These are phyloP conservation scores for Erethizon dorsatum DNA, from an alignment of 2,797 vertebrate genomes.

Conservation along the genomic window DNA sequence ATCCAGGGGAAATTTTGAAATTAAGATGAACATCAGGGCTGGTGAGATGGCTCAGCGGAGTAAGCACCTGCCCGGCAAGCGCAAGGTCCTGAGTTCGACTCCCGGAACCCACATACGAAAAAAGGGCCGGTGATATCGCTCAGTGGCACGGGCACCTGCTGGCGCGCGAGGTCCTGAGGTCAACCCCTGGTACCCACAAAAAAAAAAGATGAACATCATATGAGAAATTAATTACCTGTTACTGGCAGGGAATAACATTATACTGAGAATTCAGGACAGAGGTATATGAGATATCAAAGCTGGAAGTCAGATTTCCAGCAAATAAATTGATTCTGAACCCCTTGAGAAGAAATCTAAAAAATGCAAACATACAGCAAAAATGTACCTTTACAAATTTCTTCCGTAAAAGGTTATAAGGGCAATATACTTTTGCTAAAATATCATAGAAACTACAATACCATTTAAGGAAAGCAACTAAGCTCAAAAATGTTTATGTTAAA, in stretches of 20 bases:
- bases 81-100: too few species aligned
- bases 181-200: too few species aligned
- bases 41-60: too few species aligned
- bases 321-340: neutral
- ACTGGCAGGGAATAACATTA: neutral
- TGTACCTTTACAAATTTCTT: neutral
- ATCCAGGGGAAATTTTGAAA: slow-evolving; percentile 34
- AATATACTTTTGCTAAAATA: neutral
- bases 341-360: neutral
- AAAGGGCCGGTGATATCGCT: too few species aligned
- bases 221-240: slow-evolving; percentile 63
- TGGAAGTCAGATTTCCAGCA: neutral
- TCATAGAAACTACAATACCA: neutral
- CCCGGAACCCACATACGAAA: too few species aligned
- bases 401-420: neutral
- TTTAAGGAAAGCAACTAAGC: neutral
- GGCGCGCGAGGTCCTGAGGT: too few species aligned
- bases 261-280: slow-evolving; percentile 22
- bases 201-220: neutral
- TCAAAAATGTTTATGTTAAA: neutral
- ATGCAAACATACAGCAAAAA: neutral
- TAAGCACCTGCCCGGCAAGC: too few species aligned
- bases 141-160: too few species aligned
- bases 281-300: slow-evolving; percentile 31
- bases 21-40: too few species aligned